phyloP scores from a whole-genome alignment of 1,140 invertebrate species.

The Polypedilum pembai region DNA sequence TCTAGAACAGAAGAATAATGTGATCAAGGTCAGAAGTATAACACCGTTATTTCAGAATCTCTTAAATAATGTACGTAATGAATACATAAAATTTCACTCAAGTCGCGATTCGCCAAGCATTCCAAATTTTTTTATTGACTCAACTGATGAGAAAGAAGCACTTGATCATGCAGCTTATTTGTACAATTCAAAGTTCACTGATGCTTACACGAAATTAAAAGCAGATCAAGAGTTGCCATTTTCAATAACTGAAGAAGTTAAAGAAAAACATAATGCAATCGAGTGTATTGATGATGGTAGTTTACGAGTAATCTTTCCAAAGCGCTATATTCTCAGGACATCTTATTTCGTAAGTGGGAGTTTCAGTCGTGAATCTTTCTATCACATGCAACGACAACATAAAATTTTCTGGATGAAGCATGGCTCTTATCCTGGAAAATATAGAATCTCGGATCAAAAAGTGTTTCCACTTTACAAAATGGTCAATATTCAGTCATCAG shows the following conservation, averaged over 20 bases:
- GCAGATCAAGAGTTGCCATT: background rate
- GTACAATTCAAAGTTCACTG: background rate
- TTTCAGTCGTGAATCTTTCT: constrained; percentile 10
- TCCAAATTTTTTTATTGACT: background rate
- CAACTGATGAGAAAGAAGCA: background rate
- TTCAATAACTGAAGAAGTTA: background rate
- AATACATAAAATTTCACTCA: background rate
- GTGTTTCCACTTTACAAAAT: background rate
- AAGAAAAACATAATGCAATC: background rate
- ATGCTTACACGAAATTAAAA: background rate
- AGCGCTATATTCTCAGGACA: background rate
- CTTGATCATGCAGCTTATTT: background rate
- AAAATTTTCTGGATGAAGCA: constrained; percentile 9
- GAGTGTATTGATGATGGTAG: background rate
- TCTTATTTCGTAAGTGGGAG: background rate
- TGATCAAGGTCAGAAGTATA: background rate
- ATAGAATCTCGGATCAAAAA: background rate
- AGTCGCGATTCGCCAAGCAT: background rate
- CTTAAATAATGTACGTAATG: background rate
- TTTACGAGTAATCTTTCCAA: background rate
- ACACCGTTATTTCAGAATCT: background rate
- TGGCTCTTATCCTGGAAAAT: constrained; percentile 8
- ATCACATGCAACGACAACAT: constrained; percentile 13
- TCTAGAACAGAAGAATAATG: background rate
- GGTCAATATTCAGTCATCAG: background rate